Evolutionary conservation across 92 coral and sea anemone species (phyloP), one percentile per base, ranked within the genome.

Genomic region (Umimayanthus kanabou): DNA sequence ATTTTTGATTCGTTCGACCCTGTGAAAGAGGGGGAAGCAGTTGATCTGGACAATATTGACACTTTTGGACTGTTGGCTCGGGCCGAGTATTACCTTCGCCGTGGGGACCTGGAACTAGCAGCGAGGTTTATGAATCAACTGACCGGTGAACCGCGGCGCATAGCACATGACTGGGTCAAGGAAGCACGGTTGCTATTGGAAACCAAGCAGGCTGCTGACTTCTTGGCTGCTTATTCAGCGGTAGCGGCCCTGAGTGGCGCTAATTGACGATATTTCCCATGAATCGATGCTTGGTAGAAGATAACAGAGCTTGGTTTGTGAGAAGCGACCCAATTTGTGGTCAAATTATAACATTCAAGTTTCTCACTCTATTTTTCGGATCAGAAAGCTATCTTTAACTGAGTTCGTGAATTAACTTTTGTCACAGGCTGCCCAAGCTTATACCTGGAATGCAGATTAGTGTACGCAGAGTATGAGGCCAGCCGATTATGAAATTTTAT

Each of bases 71-170:
- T 97, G 37, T 90, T 97, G 22, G 92, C 99, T 39, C 96, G 98
- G 50, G 99, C 99, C 15, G 93, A 94, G 84, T 92, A 89, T 87
- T 95, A 96, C 90, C 80, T 97, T 39, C 94, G 92, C 66, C 83
- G 76, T n/a, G 99, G 98, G 25, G 98, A 95, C 91, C 91, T 96
- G 88, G 99, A 97, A 84, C 94, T 93, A 88, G 97, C 98, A 13
- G 95, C 98, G 30, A 94, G 98, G 53, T 95, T 95, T 86, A 94
- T 97, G 81, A 97, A 95, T 89, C 99, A 97, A 85, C 94, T 97
- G 78, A 89, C 91, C 67, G 99, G 99, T 42, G 99, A 95, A 84
- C 96, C 99, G 29, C 94, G 98, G 39, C 91, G 90, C 74, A 90
- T 97, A 16, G 96, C 99, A 40, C 88, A 88, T 76, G 96, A 92